phyloP scores from a whole-genome alignment of 2,113 vertebrate genomes.

The Antechinus stuartii region DNA sequence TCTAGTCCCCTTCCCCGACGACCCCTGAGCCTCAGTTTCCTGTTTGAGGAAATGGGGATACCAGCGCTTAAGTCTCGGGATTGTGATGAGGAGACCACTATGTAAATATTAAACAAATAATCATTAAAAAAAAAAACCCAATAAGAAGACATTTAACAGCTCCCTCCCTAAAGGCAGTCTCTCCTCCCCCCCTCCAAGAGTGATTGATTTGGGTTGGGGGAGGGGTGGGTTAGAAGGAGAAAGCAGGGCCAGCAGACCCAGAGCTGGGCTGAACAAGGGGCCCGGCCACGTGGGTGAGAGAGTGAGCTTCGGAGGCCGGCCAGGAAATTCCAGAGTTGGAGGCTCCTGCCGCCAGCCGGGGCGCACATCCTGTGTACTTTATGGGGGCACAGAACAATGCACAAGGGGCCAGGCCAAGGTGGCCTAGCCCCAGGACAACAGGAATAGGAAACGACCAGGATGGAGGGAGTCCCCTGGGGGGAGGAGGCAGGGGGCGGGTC shows the following conservation, averaged over 20 bases:
- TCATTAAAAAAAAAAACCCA: neutral
- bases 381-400: neutral
- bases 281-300: neutral
- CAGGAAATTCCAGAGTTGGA: neutral
- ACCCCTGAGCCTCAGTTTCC: neutral
- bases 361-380: neutral
- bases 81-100: neutral
- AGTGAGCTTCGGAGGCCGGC: neutral
- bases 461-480: neutral
- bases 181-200: neutral
- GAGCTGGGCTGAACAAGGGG: rapidly evolving
- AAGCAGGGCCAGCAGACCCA: neutral
- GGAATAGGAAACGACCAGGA: neutral
- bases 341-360: neutral
- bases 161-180: neutral
- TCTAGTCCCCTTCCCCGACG: neutral
- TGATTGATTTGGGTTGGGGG: neutral
- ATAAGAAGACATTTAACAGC: neutral
- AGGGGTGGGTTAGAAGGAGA: neutral
- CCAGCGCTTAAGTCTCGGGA: no score
- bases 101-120: neutral
- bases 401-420: neutral
- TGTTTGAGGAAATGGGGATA: neutral
- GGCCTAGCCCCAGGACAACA: neutral
- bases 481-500: conserved; percentile 24